Conservation (phyloP, 2,113 vertebrate species). For the Istiophorus platypterus region DNA sequence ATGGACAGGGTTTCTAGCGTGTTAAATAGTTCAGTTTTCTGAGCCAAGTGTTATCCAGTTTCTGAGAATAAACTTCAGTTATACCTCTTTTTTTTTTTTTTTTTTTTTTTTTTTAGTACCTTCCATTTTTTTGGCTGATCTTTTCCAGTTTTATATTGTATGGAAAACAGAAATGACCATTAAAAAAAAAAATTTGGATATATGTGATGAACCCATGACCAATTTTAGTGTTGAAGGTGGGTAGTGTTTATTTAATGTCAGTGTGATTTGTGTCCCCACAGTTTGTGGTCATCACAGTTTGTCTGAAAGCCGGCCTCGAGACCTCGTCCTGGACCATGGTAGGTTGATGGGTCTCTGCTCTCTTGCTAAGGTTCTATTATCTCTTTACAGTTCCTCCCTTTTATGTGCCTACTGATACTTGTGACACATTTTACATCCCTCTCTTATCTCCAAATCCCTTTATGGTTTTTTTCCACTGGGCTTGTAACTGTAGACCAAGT, state of each 20-base stretch:
- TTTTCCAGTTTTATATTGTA: background rate
- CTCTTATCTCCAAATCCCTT: constrained; percentile 38
- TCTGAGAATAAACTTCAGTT: constrained; percentile 21
- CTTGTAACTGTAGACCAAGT: constrained; percentile 41
- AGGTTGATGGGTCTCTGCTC: constrained; percentile 59
- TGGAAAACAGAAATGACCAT: background rate
- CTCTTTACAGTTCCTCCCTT: constrained; percentile 44
- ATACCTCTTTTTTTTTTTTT: constrained; percentile 6
- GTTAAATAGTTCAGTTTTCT: constrained; percentile 30
- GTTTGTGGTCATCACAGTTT: constrained; percentile 99
- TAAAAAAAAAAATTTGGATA: background rate
- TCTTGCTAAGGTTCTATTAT: constrained; percentile 33
- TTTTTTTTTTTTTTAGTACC: constrained; percentile 8
- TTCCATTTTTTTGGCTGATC: constrained; percentile 12
- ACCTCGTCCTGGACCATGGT: constrained; percentile 99
- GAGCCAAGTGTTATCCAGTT: constrained; percentile 40
- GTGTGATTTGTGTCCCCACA: constrained; percentile 76
- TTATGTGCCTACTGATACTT: constrained; percentile 44
- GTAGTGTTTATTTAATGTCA: constrained; percentile 18
- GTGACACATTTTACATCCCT: constrained; percentile 52
- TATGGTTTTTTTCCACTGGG: constrained; percentile 34
- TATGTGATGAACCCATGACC: background rate
- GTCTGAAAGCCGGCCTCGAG: constrained; percentile 97
- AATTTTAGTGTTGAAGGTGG: background rate
- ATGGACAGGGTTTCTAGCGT: constrained; percentile 36